Conservation (phyloP, 2,888 invertebrate species). For the Serripes groenlandicus region DNA sequence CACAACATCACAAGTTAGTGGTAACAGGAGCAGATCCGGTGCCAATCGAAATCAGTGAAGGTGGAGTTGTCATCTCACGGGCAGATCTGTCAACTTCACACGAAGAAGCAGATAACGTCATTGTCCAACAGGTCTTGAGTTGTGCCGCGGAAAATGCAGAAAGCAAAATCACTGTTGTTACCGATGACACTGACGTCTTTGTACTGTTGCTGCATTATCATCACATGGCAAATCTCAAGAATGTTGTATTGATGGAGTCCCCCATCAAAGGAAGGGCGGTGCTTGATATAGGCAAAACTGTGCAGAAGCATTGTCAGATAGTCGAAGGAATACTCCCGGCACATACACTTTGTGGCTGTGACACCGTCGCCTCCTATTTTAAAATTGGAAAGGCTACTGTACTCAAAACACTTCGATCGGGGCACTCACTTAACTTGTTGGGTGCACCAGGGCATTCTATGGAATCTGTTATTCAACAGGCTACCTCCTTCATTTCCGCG, state of each 20-base stretch:
- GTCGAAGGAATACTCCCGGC: neutral
- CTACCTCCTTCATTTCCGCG: too few species aligned
- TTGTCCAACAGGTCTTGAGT: neutral
- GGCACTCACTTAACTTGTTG: too few species aligned
- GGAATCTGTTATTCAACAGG: too few species aligned
- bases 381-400: neutral
- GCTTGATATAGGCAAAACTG: neutral
- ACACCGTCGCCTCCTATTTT: neutral
- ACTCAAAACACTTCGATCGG: too few species aligned
- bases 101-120: neutral
- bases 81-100: neutral
- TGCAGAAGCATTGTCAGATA: neutral
- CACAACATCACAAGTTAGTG: neutral
- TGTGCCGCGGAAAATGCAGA: neutral
- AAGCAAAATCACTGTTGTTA: neutral
- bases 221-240: neutral
- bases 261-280: slow-evolving; percentile 1
- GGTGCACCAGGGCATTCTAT: too few species aligned
- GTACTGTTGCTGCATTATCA: neutral
- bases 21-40: neutral
- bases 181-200: slow-evolving; percentile 8
- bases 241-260: neutral
- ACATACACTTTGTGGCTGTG: slow-evolving; percentile 9
- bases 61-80: neutral
- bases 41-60: neutral